Base-by-base conservation (phyloP, 2,888 invertebrate species). In the Lasioglossum oenotherae region DNA sequence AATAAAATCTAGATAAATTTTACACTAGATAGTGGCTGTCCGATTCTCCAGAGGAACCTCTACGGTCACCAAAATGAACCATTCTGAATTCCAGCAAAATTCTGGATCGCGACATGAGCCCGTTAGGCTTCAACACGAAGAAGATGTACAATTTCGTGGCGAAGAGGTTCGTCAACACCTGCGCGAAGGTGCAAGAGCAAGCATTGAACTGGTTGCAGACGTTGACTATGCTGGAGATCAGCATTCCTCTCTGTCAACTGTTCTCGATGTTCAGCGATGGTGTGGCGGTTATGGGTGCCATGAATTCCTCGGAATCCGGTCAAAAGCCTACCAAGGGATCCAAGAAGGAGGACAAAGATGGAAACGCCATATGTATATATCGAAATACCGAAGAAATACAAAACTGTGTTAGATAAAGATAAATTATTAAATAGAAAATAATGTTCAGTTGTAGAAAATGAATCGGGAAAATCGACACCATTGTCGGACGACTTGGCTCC, bases 71-170 rank as follows among this genome's bases (percentile, higher is more conserved):
- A 16, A 46, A 19, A 19, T 14, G 49, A 49, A 49, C 23, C 8
- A n/a, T 31, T 19, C 72, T n/a, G 46, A 2, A 60, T 80, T 74
- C 64, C 91, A 99, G 98, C 93, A 99, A 99, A 97, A 98, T 99
- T 85, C 96, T 99, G 93, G 99, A 99, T 96, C 98, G 98, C 0
- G 99, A 99, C 93, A 98, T 99, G 96, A 98, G 98, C 87, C 98
- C 99, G 76, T 96, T 99, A 64, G 99, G 99, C 4, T 98, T 99
- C 93, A 98, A 99, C 93, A 97, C 98, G n/a, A 97, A 98, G 90
- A 98, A 98, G 93, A 97, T 99, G 97, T 99, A 99, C 95, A 98
- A 98, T 93, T 99, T 99, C 95, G 98, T 99, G 60, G 97, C 97
- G 0, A 97, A 97, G 80, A 96, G 98, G 78, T 99, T 99, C 93